Base-by-base conservation (phyloP, 2,113 vertebrate genomes). In the Engystomops pustulosus region DNA sequence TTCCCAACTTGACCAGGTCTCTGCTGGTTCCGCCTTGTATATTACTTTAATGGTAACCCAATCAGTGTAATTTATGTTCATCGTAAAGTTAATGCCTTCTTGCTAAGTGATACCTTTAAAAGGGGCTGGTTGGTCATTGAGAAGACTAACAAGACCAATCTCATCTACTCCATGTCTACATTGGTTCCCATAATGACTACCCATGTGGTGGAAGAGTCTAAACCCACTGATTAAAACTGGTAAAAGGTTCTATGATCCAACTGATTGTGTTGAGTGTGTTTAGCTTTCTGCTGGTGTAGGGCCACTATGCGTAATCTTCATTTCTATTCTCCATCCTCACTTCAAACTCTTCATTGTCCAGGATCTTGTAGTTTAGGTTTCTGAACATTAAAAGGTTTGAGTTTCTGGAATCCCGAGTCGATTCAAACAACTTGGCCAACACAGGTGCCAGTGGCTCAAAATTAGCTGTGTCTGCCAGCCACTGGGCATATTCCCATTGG, bases 401-500 rank as follows among this genome's bases (percentile, higher is more conserved):
- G 3, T 78, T 83, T 27, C 92, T 87, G 79, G 87, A 89, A 25
- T 85, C 74, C 18, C 83, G 83, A 62, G 84, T 86, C 14, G 88
- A 88, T 25, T 91, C 89, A 18, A 90, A 93, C 41, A 93, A 74
- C 80, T 87, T 87, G 36, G 44, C 88, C 72, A 88, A 72, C 17
- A 87, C 88, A 0, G 85, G 86, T 0, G 89, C 88, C 41, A 91
- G 84, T 3, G 91, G 88, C 0, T 87, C 53, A 34, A 91, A 90
- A 1, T 88, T 86, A 2, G 88, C 90, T 2, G 89, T 81, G 1
- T 12, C 67, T 17, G 89, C 90, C n/a, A 93, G 86, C 47, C 91
- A 86, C 1, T 87, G 82, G 23, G 87, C 89, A 41, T 93, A 93
- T 2, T 84, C 85, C 91, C 91, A 93, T 84, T 93, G 92, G 14